Percentiles rank a stretch among this genome's conserved stretches.
Conservation (phyloP, 2,888 invertebrate species). For the Cheilosia variabilis region DNA sequence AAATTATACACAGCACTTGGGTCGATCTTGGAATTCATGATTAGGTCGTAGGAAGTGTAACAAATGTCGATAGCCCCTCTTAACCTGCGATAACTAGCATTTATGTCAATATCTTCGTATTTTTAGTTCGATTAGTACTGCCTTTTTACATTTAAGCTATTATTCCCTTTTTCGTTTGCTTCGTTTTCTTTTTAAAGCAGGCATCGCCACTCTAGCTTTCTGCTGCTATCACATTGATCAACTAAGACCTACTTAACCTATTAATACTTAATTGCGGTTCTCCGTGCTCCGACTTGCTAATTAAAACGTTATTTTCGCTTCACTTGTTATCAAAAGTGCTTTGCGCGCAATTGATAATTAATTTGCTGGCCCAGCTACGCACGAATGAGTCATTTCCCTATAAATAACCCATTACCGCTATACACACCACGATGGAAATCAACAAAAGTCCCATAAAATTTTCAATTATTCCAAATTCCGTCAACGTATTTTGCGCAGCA, state of each 20-base stretch:
- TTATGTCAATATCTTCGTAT: no score
- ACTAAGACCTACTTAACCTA: conserved; percentile 18
- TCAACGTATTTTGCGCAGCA: conserved; percentile 5
- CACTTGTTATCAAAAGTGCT: conserved; percentile 18
- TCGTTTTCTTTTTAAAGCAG: no score
- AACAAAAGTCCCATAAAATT: conserved; percentile 33
- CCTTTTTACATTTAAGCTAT: not conserved
- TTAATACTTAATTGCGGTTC: conserved; percentile 1
- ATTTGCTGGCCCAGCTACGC: conserved; percentile 11
- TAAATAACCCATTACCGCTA: conserved; percentile 35
- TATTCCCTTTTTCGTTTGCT: not conserved
- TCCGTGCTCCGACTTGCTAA: not conserved
- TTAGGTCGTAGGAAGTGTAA: no score
- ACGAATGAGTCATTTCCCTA: conserved; percentile 34
- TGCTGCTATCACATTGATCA: conserved; percentile 5
- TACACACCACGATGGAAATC: conserved; percentile 24
- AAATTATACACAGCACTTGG: no score
- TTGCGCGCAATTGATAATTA: conserved; percentile 25
- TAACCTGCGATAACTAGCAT: no score
- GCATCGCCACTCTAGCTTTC: not conserved
- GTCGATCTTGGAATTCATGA: no score
- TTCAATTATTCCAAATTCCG: conserved; percentile 29
- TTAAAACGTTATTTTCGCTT: conserved; percentile 5
- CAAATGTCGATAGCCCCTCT: no score
- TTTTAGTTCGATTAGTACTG: no score